phyloP scores from a whole-genome alignment of 2,797 vertebrate species.

The Sylvia borin region DNA sequence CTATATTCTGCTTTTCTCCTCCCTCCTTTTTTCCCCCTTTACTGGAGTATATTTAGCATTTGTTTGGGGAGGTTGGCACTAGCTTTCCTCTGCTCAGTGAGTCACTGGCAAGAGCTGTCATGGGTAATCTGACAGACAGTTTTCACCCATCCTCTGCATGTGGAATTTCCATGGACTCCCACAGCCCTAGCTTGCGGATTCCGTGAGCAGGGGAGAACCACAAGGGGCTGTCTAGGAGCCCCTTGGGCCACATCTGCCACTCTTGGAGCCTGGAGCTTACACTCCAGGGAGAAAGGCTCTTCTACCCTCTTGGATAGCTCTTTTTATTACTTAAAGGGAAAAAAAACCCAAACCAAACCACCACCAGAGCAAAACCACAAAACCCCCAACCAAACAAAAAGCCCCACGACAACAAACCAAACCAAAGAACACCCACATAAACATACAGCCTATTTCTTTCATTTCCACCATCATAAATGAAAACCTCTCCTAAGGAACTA shows the following conservation, averaged over 20 bases:
- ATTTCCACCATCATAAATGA: background rate
- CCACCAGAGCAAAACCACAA: background rate
- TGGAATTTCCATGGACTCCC: background rate
- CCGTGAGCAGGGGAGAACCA: background rate
- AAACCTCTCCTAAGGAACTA: background rate
- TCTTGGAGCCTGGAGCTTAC: background rate
- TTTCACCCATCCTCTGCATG: background rate
- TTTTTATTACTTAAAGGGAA: background rate
- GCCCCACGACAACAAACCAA: background rate
- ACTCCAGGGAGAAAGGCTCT: background rate
- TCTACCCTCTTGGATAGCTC: background rate
- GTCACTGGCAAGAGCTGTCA: constrained; percentile 30
- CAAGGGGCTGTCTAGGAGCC: background rate
- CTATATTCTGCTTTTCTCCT: constrained; percentile 36
- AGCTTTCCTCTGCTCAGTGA: constrained; percentile 33
- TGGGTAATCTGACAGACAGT: constrained; percentile 31
- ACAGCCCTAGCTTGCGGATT: background rate
- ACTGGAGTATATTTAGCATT: constrained; percentile 40
- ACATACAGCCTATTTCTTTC: background rate
- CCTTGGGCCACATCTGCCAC: background rate
- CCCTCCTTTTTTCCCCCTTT: background rate
- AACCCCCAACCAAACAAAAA: background rate
- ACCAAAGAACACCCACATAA: background rate
- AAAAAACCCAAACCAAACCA: background rate
- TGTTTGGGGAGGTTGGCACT: constrained; percentile 33